Evolutionary conservation across 2,113 vertebrate species (phyloP).

Genomic region (Cephalopterus ornatus): DNA sequence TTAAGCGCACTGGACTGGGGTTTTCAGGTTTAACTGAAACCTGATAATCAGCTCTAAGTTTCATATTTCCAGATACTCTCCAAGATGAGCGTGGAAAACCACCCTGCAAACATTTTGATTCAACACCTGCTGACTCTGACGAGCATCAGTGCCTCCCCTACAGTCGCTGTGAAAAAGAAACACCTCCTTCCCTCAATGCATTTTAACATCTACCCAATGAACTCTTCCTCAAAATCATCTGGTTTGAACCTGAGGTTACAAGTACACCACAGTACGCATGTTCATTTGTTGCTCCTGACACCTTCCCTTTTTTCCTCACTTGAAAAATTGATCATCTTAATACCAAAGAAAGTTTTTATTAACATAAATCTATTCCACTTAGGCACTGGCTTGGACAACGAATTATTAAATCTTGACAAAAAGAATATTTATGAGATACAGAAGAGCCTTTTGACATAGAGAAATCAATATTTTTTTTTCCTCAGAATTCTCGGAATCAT

Average conservation of each 20-base stretch:
- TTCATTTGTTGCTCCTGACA: conserved; percentile 29
- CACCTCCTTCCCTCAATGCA: not conserved
- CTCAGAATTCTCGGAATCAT: conserved; percentile 44
- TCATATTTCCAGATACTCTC: not conserved
- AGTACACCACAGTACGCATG: not conserved
- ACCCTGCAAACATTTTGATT: not conserved
- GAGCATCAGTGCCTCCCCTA: not conserved
- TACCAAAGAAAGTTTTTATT: conserved; percentile 53
- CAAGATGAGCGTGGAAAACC: not conserved
- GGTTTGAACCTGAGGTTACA: not conserved
- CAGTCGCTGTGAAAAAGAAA: not conserved
- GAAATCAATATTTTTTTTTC: conserved; percentile 23
- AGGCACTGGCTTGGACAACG: conserved; percentile 33
- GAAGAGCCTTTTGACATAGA: conserved; percentile 51
- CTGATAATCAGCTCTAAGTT: conserved; percentile 23
- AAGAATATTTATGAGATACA: conserved; percentile 52
- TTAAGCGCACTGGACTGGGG: not conserved
- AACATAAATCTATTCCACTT: conserved; percentile 65
- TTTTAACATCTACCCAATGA: not conserved
- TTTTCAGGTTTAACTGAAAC: not conserved
- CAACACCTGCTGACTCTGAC: not conserved
- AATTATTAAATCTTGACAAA: conserved; percentile 61
- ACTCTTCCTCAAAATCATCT: not conserved
- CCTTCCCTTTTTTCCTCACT: not conserved
- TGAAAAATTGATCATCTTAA: conserved; percentile 44